A percentile compares a stretch with the other conserved stretches of the same genome.
Evolutionary conservation across 2,113 vertebrate species (phyloP).

Genomic region (Zosterops hypoxanthus): DNA sequence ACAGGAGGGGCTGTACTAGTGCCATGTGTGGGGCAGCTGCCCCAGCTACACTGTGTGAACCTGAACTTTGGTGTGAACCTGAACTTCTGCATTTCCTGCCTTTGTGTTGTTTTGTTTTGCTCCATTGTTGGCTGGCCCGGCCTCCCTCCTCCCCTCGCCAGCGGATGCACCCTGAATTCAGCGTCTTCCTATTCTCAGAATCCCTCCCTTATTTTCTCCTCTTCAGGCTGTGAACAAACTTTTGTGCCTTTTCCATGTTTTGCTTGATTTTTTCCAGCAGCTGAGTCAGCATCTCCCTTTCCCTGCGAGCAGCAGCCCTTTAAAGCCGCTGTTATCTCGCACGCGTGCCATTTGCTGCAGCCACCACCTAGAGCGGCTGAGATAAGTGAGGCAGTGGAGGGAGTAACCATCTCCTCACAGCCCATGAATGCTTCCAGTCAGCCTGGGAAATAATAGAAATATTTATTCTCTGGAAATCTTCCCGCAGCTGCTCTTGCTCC

Average conservation of each 20-base stretch:
- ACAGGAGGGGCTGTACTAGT: not conserved
- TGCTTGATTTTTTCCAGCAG: conserved; percentile 38
- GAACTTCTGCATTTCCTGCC: conserved; percentile 65
- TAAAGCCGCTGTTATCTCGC: not conserved
- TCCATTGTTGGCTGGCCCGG: conserved; percentile 29
- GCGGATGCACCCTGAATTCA: conserved; percentile 50
- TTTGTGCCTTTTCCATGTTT: conserved; percentile 26
- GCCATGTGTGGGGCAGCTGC: fast-evolving
- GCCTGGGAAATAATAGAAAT: conserved; percentile 59
- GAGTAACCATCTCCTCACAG: conserved; percentile 27
- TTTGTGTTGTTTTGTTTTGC: conserved; percentile 50
- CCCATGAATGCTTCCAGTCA: conserved; percentile 50
- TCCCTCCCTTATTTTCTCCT: conserved; percentile 53
- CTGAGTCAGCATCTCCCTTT: conserved; percentile 48
- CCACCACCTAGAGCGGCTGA: conserved; percentile 33
- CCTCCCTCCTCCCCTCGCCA: not conserved
- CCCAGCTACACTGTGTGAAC: not conserved
- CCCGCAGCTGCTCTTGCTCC: conserved; percentile 4
- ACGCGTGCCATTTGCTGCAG: not conserved
- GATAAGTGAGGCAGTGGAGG: conserved; percentile 46
- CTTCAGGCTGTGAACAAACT: not conserved
- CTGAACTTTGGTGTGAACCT: conserved; percentile 56
- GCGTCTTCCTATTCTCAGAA: conserved; percentile 61
- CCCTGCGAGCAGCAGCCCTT: not conserved
- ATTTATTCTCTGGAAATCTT: conserved; percentile 54